Evolutionary conservation across 2,797 vertebrate species (phyloP), one percentile per base, ranked within the genome.

Genomic region (Hephaestus fuliginosus): DNA sequence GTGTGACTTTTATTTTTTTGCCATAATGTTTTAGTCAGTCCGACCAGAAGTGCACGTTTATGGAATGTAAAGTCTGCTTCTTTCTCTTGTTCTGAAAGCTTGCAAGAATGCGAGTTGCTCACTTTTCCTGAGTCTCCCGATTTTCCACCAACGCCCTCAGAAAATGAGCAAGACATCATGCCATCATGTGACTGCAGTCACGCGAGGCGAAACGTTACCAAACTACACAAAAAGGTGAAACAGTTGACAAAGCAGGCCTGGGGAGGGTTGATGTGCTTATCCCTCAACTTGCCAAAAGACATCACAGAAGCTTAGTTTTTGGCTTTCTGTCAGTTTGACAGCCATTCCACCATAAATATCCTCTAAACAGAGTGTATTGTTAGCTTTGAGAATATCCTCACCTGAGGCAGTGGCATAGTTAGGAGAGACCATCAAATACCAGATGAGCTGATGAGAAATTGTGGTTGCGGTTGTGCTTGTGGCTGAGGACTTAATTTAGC

Each of bases 121-220:
- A n/a, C 20, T 55, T 67, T 73, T 85, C 69, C 46, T 61, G 79
- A 64, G n/a, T 53, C 15, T 69, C 61, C 63, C 49, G 72, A 33
- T 71, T 70, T 75, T 53, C 57, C 39, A 46, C 25, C 20, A 25
- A 70, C 71, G 2, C 25, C 33, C 17, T 4, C 22, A 56, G 36
- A 75, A 63, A 67, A 53, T 2, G 15, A 25, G 1, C 2, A 14
- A 41, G 11, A 20, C 25, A 58, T 25, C 14, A 44, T 1, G 41
- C 36, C 10, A 43, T 46, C 52, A 14, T 15, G 57, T 44, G 58
- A 71, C 1, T 48, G 25, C 22, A 43, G 30, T 68, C 30, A 52
- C 25, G 43, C 55, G 33, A 61, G 61, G 18, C 17, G 17, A 14
- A 46, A 74, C 3, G 6, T 10, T 22, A 39, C 20, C 6, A 74